Percentiles rank a stretch among this genome's conserved stretches.
Evolutionary conservation across 2,797 vertebrate species (phyloP).

Genomic region (Delichon dasypus): DNA sequence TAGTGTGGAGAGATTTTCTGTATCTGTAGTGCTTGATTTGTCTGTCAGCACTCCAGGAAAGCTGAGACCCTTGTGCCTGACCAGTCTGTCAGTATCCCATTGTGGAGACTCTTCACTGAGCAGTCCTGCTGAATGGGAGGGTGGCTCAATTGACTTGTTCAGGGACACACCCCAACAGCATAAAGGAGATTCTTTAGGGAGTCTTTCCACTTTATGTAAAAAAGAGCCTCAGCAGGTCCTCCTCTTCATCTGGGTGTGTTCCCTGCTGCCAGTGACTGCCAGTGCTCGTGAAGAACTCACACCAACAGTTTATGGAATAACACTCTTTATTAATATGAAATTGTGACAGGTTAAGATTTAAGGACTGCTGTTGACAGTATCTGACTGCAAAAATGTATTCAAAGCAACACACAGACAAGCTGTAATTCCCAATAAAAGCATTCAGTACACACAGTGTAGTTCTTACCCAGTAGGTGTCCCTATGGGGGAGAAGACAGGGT

Average conservation of each 20-base stretch:
- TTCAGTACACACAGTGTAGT: neutral
- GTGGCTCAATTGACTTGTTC: neutral
- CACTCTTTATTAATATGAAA: neutral
- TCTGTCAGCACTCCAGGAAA: neutral
- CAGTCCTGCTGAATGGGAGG: neutral
- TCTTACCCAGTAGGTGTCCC: neutral
- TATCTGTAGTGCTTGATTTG: neutral
- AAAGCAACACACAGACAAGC: neutral
- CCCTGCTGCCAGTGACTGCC: too few species aligned
- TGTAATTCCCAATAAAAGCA: neutral
- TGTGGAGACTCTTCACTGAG: neutral
- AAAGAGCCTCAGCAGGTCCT: neutral
- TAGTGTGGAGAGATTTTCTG: neutral
- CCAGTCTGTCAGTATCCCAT: neutral
- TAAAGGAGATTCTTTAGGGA: neutral
- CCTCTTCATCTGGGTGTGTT: neutral
- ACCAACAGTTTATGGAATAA: neutral
- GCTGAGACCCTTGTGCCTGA: neutral
- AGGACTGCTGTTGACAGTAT: neutral
- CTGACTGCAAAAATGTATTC: neutral
- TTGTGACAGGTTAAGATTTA: neutral
- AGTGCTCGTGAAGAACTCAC: fast-evolving
- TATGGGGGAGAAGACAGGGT: fast-evolving
- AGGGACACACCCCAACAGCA: neutral
- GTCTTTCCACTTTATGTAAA: neutral